These are phyloP conservation scores for Drosophila pallidifrons DNA, from an alignment of 1,140 invertebrate species.

Conservation along the genomic window DNA sequence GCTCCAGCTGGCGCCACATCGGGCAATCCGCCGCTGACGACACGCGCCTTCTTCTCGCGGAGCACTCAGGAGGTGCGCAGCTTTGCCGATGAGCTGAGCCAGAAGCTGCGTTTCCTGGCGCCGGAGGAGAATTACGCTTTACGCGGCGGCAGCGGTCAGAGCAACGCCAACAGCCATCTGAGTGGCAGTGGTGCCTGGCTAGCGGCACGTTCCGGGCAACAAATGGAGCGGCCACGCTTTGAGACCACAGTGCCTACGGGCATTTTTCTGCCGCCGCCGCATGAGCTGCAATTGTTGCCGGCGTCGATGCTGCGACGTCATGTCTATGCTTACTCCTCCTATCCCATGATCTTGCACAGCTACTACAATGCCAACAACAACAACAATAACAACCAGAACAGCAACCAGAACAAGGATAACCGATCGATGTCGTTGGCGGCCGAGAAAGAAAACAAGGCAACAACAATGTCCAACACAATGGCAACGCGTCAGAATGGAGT, in stretches of 20 bases:
- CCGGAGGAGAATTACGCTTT: constrained; percentile 68
- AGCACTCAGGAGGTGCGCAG: constrained; percentile 70
- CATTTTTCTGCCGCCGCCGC: constrained; percentile 91
- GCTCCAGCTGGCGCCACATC: constrained; percentile 18
- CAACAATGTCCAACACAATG: constrained; percentile 13
- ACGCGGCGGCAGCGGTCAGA: constrained; percentile 34
- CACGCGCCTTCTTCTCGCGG: constrained; percentile 63
- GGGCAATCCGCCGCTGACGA: constrained; percentile 38
- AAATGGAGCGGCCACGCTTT: constrained; percentile 87
- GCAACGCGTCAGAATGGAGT: constrained; percentile 62
- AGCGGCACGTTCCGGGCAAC: constrained; percentile 22
- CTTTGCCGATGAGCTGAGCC: constrained; percentile 80
- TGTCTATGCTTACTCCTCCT: constrained; percentile 82
- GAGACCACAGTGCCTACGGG: constrained; percentile 92
- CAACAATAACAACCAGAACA: constrained; percentile 20
- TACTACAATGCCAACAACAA: constrained; percentile 52
- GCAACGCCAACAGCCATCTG: constrained; percentile 4
- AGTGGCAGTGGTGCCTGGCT: constrained; percentile 53
- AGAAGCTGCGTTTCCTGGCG: constrained; percentile 72
- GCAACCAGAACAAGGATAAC: constrained; percentile 11
- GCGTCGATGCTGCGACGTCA: constrained; percentile 70
- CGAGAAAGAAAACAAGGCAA: constrained; percentile 44
- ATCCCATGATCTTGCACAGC: constrained; percentile 73
- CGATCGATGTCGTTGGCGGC: constrained; percentile 2
- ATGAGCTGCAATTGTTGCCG: constrained; percentile 88